Evolutionary conservation across 2,888 invertebrate genomes (phyloP), one percentile per base, ranked within the genome.

Genomic region (Crematogaster levior): DNA sequence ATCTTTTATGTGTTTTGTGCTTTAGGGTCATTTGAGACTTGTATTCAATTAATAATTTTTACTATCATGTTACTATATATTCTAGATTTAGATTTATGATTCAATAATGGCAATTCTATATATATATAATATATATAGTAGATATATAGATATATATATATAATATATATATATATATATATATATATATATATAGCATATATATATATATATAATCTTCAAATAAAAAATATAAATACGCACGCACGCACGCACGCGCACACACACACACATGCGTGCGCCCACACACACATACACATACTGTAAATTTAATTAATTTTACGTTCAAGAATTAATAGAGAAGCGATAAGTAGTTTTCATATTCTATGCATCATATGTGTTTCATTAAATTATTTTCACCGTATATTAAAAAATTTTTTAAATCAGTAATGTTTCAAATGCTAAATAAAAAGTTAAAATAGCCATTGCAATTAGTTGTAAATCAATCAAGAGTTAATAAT

Each of bases 401-500:
- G 5, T 7, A 24, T 34, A 75, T 10, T n/a, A 18, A 18, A 74
- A 60, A 61, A n/a, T n/a, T n/a, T n/a, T n/a, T n/a, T n/a, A n/a
- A n/a, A 2, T 18, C 15, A 60, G 6, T 37, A 51, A 48, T 6
- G 18, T 43, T 37, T 2, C 27, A 51, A 75, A 75, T 21, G n/a
- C 27, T 27, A 24, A 51, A n/a, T 40, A 51, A 75, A 27, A 51
- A 75, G 0, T 48, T 30, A 58, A 75, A 63, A 12, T 40, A 24
- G 12, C 7, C n/a, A 37, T 40, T 5, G 27, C 75, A 65, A 75
- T 65, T 15, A 65, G 21, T 65, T 63, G n/a, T 18, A 43, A 40
- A 40, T 65, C 40, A 27, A 65, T 65, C 21, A n/a, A 27, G 6
- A 18, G 24, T 48, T 48, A 48, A 60, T 61, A 74, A 63, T 51